phyloP scores from a whole-genome alignment of 2,888 invertebrate species.

The Lycophotia porphyrea region DNA sequence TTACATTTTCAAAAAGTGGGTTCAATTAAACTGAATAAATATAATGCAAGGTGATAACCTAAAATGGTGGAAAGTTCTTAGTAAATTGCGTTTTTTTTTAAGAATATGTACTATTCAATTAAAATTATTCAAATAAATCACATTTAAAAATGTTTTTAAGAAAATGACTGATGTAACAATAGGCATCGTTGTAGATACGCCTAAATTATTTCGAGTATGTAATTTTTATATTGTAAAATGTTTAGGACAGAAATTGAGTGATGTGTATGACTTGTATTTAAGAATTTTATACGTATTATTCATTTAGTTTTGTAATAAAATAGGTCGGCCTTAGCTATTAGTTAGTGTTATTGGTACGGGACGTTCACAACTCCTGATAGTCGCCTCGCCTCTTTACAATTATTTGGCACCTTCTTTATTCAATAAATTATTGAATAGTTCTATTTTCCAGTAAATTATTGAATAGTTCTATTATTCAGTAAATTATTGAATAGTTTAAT shows the following conservation, averaged over 20 bases:
- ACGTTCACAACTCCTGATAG: slow-evolving; percentile 47
- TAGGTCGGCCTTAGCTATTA: slow-evolving; percentile 65
- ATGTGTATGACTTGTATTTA: slow-evolving; percentile 70
- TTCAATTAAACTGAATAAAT: slow-evolving; percentile 60
- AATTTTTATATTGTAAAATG: slow-evolving; percentile 78
- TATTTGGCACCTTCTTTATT: slow-evolving; percentile 27
- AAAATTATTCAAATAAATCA: slow-evolving; percentile 64
- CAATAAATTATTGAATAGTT: slow-evolving; percentile 17
- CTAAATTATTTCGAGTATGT: slow-evolving; percentile 82
- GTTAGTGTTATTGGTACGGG: slow-evolving; percentile 60
- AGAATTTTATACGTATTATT: slow-evolving; percentile 71
- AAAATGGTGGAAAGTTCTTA: slow-evolving; percentile 50
- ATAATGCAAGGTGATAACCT: slow-evolving; percentile 48
- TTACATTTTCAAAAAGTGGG: slow-evolving; percentile 52
- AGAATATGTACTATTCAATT: slow-evolving; percentile 55
- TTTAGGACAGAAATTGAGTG: slow-evolving; percentile 69
- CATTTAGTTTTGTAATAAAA: slow-evolving; percentile 66
- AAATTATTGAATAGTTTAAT: slow-evolving; percentile 1
- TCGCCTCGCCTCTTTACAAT: slow-evolving; percentile 52
- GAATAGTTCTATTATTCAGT: slow-evolving; percentile 2
- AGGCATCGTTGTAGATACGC: slow-evolving; percentile 84
- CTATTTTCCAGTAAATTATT: not conserved
- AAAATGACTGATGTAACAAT: slow-evolving; percentile 87
- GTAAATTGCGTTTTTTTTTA: slow-evolving; percentile 49
- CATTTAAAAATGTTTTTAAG: slow-evolving; percentile 78